Evolutionary conservation across 2,113 vertebrate genomes (phyloP).

Genomic region (Corythoichthys haematopterus): DNA sequence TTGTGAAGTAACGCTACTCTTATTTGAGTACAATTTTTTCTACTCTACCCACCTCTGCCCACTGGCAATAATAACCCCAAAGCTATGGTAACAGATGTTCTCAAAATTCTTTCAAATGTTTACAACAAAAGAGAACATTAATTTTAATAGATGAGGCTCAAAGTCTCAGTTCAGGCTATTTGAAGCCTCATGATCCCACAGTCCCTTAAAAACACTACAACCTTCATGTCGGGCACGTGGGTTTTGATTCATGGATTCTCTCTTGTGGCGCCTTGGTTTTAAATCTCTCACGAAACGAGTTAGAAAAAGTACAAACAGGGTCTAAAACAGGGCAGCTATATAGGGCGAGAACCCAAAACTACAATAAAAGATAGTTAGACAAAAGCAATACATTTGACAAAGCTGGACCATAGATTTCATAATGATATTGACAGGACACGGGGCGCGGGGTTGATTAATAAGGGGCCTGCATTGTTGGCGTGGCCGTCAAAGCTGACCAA

Average conservation of each 20-base stretch:
- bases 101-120: neutral
- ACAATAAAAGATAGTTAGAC: neutral
- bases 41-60: no score
- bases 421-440: no score
- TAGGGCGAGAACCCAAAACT: neutral
- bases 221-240: neutral
- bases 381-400: no score
- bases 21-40: no score
- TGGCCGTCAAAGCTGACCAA: no score
- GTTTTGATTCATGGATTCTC: conserved; percentile 9
- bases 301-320: neutral
- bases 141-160: neutral
- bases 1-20: no score
- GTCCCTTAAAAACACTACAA: neutral
- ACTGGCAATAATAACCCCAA: neutral
- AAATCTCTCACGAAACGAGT: neutral
- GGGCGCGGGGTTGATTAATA: no score
- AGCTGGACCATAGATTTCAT: no score
- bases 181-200: neutral
- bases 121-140: neutral
- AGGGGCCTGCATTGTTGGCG: no score
- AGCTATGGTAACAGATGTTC: neutral
- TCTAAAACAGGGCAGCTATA: neutral
- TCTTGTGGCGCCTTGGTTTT: neutral
- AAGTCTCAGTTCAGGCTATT: neutral